A percentile compares a stretch with the other conserved stretches of the same genome.
phyloP scores from a whole-genome alignment of 2,797 vertebrate species.

The Vireo griseus region DNA sequence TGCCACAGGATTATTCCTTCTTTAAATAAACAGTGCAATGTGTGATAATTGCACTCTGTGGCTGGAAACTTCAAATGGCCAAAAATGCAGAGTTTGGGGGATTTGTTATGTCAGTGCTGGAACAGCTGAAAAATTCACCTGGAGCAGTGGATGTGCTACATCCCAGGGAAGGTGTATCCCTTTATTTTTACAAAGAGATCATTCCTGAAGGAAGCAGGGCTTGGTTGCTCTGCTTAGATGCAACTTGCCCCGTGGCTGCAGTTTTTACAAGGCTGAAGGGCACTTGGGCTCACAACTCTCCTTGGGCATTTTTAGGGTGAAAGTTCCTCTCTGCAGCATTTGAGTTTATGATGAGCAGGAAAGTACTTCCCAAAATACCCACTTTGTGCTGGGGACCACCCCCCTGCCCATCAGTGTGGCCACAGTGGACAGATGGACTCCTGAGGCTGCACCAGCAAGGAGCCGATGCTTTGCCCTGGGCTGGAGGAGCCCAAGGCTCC shows the following conservation, averaged over 20 bases:
- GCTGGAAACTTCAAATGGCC: background rate
- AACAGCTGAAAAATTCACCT: background rate
- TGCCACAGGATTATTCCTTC: background rate
- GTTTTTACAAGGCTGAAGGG: background rate
- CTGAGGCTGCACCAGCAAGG: background rate
- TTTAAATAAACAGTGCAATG: background rate
- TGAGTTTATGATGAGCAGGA: background rate
- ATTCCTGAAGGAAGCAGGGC: background rate
- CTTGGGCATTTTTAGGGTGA: background rate
- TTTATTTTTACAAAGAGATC: background rate
- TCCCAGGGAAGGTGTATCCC: background rate
- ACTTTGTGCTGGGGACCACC: background rate
- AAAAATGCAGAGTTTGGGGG: background rate
- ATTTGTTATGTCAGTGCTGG: fast-evolving
- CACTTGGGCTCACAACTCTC: no score
- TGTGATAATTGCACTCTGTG: fast-evolving
- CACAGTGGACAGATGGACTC: background rate
- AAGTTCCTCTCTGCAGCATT: background rate
- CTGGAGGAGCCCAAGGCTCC: background rate
- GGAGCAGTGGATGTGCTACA: fast-evolving
- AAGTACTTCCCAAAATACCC: background rate
- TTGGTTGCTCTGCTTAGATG: fast-evolving
- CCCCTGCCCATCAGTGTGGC: fast-evolving
- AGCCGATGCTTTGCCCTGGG: background rate
- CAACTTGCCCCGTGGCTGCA: fast-evolving